Evolutionary conservation across 2,113 vertebrate genomes (phyloP).

Genomic region (Eupsittula cactorum): DNA sequence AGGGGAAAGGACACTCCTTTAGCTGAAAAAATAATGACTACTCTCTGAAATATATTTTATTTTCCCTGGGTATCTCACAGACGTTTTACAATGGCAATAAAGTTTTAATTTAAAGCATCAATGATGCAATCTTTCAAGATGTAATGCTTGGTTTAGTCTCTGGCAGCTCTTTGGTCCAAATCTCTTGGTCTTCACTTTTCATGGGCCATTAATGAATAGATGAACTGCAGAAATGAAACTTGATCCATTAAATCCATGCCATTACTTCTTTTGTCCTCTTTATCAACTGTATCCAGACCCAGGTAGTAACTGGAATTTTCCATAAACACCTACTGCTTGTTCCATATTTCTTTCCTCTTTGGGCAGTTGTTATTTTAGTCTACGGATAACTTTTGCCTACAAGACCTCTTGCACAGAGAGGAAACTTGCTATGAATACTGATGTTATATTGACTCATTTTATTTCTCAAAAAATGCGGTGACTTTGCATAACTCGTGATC

Average conservation of each 20-base stretch:
- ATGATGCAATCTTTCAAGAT: conserved; percentile 52
- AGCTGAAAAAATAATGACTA: conserved; percentile 10
- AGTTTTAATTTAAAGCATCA: conserved; percentile 63
- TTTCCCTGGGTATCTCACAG: conserved; percentile 12
- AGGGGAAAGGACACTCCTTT: conserved; percentile 11
- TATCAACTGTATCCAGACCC: conserved; percentile 1
- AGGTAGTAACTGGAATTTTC: conserved; percentile 46
- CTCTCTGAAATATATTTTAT: conserved; percentile 29
- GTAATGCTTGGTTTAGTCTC: conserved; percentile 53
- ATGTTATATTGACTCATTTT: conserved; percentile 39
- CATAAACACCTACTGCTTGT: not conserved
- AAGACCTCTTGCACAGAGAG: not conserved
- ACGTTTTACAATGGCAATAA: conserved; percentile 52
- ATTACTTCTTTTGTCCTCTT: conserved; percentile 50
- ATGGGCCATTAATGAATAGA: conserved; percentile 64
- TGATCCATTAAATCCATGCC: conserved; percentile 52
- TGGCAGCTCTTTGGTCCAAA: conserved; percentile 59
- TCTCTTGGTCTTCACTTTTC: conserved; percentile 60
- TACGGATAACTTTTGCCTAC: conserved; percentile 14
- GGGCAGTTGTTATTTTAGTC: conserved; percentile 6
- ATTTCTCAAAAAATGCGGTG: conserved; percentile 6
- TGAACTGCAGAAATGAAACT: conserved; percentile 54
- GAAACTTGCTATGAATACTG: conserved; percentile 21
- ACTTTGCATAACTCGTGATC: conserved; percentile 43
- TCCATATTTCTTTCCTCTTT: not conserved